phyloP scores from a whole-genome alignment of 2,113 vertebrate species.

The Mionectes macconnelli region DNA sequence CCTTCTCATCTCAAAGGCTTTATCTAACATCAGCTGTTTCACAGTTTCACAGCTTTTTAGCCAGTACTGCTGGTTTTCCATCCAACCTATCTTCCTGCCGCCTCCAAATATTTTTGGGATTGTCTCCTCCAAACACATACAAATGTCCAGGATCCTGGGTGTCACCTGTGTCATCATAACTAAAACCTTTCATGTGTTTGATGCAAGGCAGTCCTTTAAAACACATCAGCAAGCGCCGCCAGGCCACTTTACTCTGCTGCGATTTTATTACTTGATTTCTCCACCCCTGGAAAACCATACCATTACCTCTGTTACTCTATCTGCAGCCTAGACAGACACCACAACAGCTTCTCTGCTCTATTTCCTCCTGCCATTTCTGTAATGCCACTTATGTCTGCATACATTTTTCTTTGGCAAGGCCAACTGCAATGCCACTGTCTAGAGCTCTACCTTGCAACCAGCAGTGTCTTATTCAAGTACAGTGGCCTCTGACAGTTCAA shows the following conservation, averaged over 20 bases:
- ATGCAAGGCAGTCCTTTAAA: background rate
- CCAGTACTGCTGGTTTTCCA: background rate
- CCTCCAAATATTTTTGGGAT: background rate
- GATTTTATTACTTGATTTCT: background rate
- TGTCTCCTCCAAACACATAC: background rate
- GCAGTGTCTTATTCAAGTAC: background rate
- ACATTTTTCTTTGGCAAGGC: background rate
- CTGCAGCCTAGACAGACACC: background rate
- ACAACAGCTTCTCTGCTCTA: background rate
- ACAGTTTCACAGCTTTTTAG: background rate
- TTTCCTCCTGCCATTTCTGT: background rate
- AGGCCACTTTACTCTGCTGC: background rate
- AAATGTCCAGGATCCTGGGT: background rate
- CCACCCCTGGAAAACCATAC: background rate
- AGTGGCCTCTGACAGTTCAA: background rate
- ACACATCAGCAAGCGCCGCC: background rate
- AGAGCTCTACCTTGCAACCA: background rate
- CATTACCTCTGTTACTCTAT: background rate
- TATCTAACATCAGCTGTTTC: background rate
- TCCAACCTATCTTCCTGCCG: background rate
- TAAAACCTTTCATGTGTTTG: background rate
- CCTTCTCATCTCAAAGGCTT: background rate
- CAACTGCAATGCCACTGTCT: background rate
- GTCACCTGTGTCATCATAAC: fast-evolving
- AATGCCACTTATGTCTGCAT: fast-evolving